Base-by-base conservation (phyloP, 2,888 invertebrate species). In the Pterobdella sp. region DNA sequence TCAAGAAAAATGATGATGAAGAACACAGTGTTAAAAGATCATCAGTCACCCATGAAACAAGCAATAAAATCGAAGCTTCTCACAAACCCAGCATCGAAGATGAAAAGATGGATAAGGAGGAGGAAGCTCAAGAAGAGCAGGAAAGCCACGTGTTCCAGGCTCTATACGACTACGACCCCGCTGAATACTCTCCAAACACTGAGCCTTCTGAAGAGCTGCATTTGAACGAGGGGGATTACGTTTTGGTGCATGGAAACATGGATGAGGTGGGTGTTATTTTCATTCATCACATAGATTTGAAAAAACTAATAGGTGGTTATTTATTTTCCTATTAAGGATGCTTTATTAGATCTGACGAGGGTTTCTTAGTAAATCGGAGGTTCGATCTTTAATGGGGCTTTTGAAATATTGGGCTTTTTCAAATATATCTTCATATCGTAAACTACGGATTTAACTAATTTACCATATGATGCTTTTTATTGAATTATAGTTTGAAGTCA, bases 171-270 rank as follows among this genome's bases (percentile, higher is more conserved):
- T 88, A 88, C 80, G 88, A 90, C 80, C 88, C 88, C 0, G 87
- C 88, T 80, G 87, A 88, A 78, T 89, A 88, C 79, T 90, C 90
- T 18, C 90, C 89, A 2, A 90, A 89, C 82, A 94, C 94, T 81
- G 92, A 92, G 82, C 93, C 93, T 1, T 96, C 97, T 85, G 91
- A 93, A 69, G 97, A 98, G 83, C 85, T 98, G 77, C 89, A 91
- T 29, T 89, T 83, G 65, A 91, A 91, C 81, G 91, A 94, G 72
- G 97, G 97, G 22, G 97, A 98, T 85, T 97, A 96, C 84, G 87
- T 98, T 68, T 86, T 97, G 75, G 94, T 98, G 31, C 94, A 93
- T 91, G 94, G 93, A 63, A 86, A 85, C 74, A 85, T 87, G 83
- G 84, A 83, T 76, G 84, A 84, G 81, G 82, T 82, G 67, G 42